phyloP scores from a whole-genome alignment of 2,888 invertebrate genomes.

The Idaea aversata region DNA sequence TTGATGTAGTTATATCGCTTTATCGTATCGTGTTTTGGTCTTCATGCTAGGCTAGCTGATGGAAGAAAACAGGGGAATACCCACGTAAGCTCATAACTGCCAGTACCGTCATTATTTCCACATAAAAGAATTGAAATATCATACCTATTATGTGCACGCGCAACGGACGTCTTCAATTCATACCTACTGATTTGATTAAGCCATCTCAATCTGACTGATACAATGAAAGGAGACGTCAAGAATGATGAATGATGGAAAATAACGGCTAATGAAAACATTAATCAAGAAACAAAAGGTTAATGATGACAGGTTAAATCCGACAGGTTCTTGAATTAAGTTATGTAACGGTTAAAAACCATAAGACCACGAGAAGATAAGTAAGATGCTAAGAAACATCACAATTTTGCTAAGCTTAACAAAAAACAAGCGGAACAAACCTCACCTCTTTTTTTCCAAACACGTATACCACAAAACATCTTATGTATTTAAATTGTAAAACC shows the following conservation, averaged over 20 bases:
- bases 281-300: constrained; percentile 43
- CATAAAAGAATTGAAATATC: neutral
- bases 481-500: constrained; percentile 27
- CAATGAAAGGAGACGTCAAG: constrained; percentile 26
- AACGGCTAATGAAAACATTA: constrained; percentile 22
- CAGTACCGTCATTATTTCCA: neutral
- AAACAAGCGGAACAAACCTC: constrained; percentile 22
- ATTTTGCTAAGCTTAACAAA: constrained; percentile 5
- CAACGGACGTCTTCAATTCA: neutral
- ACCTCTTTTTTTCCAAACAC: constrained; percentile 59
- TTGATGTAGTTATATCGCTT: too few relatives aligned
- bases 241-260: constrained; percentile 31
- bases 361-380: neutral
- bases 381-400: neutral
- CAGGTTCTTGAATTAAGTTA: constrained; percentile 19
- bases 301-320: constrained; percentile 19
- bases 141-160: neutral
- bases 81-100: neutral
- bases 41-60: too few relatives aligned
- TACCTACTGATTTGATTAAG: neutral
- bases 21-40: too few relatives aligned
- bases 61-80: neutral
- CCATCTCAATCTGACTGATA: constrained; percentile 9
- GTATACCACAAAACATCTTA: constrained; percentile 57
- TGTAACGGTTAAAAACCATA: neutral